Percentiles rank a stretch among this genome's conserved stretches.
phyloP scores from a whole-genome alignment of 2,797 vertebrate genomes.

The Myripristis murdjan region DNA sequence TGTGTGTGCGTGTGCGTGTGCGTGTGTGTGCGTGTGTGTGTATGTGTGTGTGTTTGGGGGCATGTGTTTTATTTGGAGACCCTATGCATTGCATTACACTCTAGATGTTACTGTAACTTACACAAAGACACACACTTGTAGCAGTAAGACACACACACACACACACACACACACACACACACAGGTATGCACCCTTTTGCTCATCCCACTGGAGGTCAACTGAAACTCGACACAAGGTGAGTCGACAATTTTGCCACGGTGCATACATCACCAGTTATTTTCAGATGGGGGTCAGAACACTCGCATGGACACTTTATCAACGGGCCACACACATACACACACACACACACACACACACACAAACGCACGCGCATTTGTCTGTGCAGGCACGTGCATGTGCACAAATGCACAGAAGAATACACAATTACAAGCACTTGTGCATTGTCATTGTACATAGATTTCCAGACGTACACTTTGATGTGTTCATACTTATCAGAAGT shows the following conservation, averaged over 20 bases:
- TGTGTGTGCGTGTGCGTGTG: constrained; percentile 14
- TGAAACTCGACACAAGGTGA: constrained; percentile 78
- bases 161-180: constrained; percentile 12
- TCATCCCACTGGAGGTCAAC: constrained; percentile 66
- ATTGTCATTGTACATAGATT: constrained; percentile 10
- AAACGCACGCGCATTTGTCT: no score
- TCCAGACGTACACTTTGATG: neutral
- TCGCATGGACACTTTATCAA: constrained; percentile 50
- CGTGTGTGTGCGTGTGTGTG: no score
- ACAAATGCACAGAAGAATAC: no score
- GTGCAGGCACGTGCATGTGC: no score
- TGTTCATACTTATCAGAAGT: neutral
- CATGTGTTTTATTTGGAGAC: constrained; percentile 4
- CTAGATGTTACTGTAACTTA: constrained; percentile 41
- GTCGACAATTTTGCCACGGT: constrained; percentile 69
- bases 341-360: constrained; percentile 4
- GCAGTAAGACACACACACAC: no score
- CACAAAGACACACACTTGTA: no score
- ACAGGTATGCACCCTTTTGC: constrained; percentile 21
- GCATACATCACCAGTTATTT: constrained; percentile 71
- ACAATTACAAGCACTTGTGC: neutral
- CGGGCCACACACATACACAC: constrained; percentile 19
- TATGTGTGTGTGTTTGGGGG: no score
- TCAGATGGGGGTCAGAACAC: constrained; percentile 61
- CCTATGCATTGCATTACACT: constrained; percentile 14